Evolutionary conservation across 2,888 invertebrate genomes (phyloP), one percentile per base, ranked within the genome.

Genomic region (Xestobium rufovillosum): DNA sequence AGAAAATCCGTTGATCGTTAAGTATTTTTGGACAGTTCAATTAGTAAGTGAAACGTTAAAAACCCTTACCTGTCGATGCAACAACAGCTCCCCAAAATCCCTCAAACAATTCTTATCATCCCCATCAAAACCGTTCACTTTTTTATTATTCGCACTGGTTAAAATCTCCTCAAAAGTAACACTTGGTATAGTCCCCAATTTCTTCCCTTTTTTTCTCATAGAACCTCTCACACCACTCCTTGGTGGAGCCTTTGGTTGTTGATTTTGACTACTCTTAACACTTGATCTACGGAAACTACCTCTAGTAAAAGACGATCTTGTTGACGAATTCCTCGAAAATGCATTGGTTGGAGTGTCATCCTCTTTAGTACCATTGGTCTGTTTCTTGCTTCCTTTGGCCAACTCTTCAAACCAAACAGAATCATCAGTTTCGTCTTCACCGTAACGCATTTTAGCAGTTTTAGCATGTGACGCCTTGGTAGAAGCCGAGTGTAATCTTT

Each of bases 401-500:
- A 59, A 35, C 9, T 50, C 55, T 4, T 50, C 52, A 23, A 52
- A 50, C 59, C 60, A 59, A 3, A 42, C 38, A 12, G 39, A 44
- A 29, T 57, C 53, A 34, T 56, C 57, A 26, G 63, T 66, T 38
- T 73, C 73, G 30, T 51, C 51, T 39, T 75, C 74, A 30, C 71
- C 61, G 43, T 74, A 73, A 42, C 74, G 59, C 74, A 75, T 73
- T 25, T 73, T 71, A 11, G 72, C 72, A 0, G 74, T 74, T 57
- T 76, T 77, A 57, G 76, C 75, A 26, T 70, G 57, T 2, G 75
- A 75, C 1, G 76, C 72, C 58, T 70, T 75, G 1, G 77, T 78
- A 16, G 70, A 70, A 42, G 72, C 72, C 9, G 70, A 61, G 47
- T 74, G 75, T 25, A 77, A 56, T 19, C 76, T 66, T 45, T 71